Evolutionary conservation across 1,140 invertebrate genomes (phyloP), one percentile per base, ranked within the genome.

Genomic region (Caenorhabditis latens): DNA sequence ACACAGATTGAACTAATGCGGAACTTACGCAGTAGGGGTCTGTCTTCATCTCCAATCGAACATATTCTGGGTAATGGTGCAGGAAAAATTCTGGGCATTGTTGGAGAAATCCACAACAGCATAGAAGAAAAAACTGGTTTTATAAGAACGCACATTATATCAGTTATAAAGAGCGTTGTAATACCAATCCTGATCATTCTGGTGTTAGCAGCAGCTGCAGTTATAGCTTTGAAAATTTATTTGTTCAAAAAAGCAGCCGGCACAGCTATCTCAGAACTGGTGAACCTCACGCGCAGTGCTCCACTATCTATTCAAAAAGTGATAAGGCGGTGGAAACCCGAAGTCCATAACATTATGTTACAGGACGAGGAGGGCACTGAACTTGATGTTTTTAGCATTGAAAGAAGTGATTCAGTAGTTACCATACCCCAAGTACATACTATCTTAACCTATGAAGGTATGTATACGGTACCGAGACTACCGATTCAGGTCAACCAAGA

Each of bases 331-430:
- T 32, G n/a, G 58, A 24, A 32, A 24, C 58, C 58, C 24, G 58
- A 63, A 63, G 21, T 63, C 58, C 14, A 63, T 32, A 63, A 63
- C 58, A 63, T 63, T 8, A 32, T 63, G n/a, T n/a, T 63, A 7
- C 6, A 32, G 8, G 58, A 63, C 4, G 58, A 63, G 6, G 58
- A 14, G 4, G 24, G 3, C 7, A 32, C 58, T 9, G 58, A 63
- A 32, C 24, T 63, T 6, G 21, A 63, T 2, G 58, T 63, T 6
- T 63, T 63, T 14, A 32, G 8, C 32, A 32, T 24, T 9, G 7
- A 14, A 32, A 24, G 58, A n/a, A 63, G 21, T 9, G 21, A 24
- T 11, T 63, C 58, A 9, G 7, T 63, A 9, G 8, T 63, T 8
- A 9, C 58, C 1, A 63, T 63, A 21, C 58, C 58, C 4, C 7